These are phyloP conservation scores for Drosophila pruinosa DNA, from an alignment of 1,140 invertebrate species.

Conservation along the genomic window DNA sequence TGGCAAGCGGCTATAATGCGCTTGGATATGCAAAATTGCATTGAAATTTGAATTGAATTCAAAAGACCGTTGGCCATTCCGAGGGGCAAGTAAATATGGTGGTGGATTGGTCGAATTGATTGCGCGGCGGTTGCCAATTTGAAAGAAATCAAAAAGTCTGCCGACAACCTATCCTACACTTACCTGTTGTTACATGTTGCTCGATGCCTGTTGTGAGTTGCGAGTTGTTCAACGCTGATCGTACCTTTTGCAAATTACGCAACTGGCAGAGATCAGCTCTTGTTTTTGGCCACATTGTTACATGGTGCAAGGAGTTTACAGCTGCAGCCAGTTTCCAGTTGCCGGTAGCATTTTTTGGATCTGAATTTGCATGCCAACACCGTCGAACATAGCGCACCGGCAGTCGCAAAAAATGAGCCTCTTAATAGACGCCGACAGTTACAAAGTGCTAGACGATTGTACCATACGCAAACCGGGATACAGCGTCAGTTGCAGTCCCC, in stretches of 20 bases:
- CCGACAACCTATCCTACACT: conserved; percentile 36
- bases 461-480: conserved; percentile 46
- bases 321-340: conserved; percentile 38
- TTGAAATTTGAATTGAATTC: conserved; percentile 82
- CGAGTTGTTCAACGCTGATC: conserved; percentile 26
- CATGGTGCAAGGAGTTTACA: conserved; percentile 47
- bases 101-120: conserved; percentile 58
- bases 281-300: conserved; percentile 52
- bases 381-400: conserved; percentile 54
- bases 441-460: conserved; percentile 82
- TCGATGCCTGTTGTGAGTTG: conserved; percentile 14
- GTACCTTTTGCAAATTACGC: conserved; percentile 66
- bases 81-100: conserved; percentile 5
- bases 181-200: conserved; percentile 26
- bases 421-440: conserved; percentile 82
- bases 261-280: conserved; percentile 54
- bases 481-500: not conserved
- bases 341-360: conserved; percentile 33
- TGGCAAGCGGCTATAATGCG: conserved; percentile 80
- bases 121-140: conserved; percentile 73
- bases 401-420: conserved; percentile 71
- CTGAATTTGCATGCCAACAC: conserved; percentile 32
- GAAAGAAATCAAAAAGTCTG: conserved; percentile 78
- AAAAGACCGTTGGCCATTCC: conserved; percentile 59
- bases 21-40: conserved; percentile 82